Evolutionary conservation across 1,140 invertebrate species (phyloP), one percentile per base, ranked within the genome.

Genomic region (Nomia melanderi): DNA sequence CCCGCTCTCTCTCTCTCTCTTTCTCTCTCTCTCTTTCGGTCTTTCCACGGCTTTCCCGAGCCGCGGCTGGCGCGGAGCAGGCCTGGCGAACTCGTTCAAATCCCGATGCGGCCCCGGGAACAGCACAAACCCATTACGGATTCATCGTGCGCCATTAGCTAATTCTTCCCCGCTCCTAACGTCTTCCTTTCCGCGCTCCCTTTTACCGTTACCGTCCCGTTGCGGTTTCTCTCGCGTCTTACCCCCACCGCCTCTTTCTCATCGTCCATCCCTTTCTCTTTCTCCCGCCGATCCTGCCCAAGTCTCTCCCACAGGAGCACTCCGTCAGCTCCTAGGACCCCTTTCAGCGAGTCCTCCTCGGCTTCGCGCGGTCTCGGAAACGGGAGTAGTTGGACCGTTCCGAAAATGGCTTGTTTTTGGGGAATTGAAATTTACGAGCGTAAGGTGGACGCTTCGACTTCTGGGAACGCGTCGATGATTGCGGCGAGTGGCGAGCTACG

Each of bases 141-240:
- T 92, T 92, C 91, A 92, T 92, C 90, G 87, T 90, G 90, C 90
- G 88, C 90, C 90, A 92, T 92, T 92, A 92, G 90, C 91, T 92
- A 92, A 92, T 92, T 92, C 90, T 91, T 91, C 87, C 87, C 87
- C 83, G 83, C 85, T 87, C 81, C 88, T 81, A 84, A 88, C 84
- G 84, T 89, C 85, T 87, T 88, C 86, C 87, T 88, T 87, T 89
- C 86, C 88, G 70, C 85, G 84, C 85, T 86, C 84, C 82, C 79
- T 82, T 87, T 81, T 85, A 77, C 77, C 84, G 69, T 53, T 62
- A 59, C 63, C 75, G 59, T 77, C 72, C 76, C 67, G 60, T 33
- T 67, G 64, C 71, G 47, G 71, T 78, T 79, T 74, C 72, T 56
- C 77, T 67, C 65, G 25, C 54, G 20, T 44, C 60, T 31, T 57